Evolutionary conservation across 53 echinoderm and acorn worm genomes (phyloP).

Genomic region (Mesocentrotus franciscanus): DNA sequence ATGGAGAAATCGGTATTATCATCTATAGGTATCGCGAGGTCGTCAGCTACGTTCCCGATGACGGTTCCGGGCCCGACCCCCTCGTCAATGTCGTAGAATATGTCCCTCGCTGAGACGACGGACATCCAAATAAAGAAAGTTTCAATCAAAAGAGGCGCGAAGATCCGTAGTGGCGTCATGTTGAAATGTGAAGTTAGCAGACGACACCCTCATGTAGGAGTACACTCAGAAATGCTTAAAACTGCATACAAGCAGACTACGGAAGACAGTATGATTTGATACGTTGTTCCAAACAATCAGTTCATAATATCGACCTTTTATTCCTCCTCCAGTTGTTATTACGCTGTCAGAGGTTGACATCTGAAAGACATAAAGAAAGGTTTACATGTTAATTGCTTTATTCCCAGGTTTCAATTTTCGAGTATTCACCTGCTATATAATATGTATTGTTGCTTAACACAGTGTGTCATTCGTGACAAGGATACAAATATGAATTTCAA

Average conservation of each 20-base stretch:
- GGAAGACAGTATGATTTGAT: neutral
- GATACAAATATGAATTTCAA: too few species aligned
- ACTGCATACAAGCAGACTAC: conserved; percentile 22
- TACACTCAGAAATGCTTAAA: neutral
- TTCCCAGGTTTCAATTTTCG: neutral
- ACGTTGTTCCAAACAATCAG: neutral
- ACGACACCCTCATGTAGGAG: neutral
- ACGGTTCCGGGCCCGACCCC: conserved; percentile 71
- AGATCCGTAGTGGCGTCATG: conserved; percentile 20
- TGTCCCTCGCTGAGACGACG: conserved; percentile 61
- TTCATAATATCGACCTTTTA: neutral
- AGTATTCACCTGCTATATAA: too few species aligned
- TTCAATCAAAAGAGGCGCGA: conserved; percentile 25
- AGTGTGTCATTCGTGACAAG: too few species aligned
- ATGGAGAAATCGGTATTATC: conserved; percentile 76
- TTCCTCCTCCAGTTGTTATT: neutral
- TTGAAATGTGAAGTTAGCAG: conserved; percentile 24
- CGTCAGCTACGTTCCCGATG: conserved; percentile 81
- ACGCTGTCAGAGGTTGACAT: conserved; percentile 18
- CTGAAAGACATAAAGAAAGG: conserved; percentile 9
- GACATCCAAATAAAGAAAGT: conserved; percentile 33
- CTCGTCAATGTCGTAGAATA: conserved; percentile 84
- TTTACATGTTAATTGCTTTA: neutral
- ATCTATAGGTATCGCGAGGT: conserved; percentile 69
- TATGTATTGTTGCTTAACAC: too few species aligned